Evolutionary conservation across 2,888 invertebrate genomes (phyloP), one percentile per base, ranked within the genome.

Genomic region (Papilio demoleus): DNA sequence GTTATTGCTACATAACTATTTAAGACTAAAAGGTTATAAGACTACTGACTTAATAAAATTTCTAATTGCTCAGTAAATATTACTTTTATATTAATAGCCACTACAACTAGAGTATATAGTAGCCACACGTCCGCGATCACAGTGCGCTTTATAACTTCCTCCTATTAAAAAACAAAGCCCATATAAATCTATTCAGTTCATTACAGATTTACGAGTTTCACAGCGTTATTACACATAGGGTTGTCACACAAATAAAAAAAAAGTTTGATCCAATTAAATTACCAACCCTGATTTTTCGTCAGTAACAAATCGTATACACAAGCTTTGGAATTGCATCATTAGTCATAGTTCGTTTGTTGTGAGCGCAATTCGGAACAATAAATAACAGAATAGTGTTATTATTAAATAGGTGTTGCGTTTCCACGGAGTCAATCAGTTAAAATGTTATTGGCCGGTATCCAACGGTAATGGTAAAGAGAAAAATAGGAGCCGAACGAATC

Each of bases 351-450:
- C 38, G 53, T 67, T 62, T 56, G 36, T 62, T 62, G 27, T 36
- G 56, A 47, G 4, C 34, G 42, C 38, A 12, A n/a, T 42, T 31
- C 19, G 50, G 31, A 34, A 53, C 50, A 62, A 58, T 76, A 75
- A 77, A 78, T 77, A 75, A 74, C 65, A 69, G 67, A 61, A 70
- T 59, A 65, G 74, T 72, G 31, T 56, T 56, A 79, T 79, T 78
- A 82, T 79, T 76, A 76, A 77, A 78, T 75, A 77, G 77, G 74
- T 79, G 74, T 77, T 75, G 72, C 73, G 72, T 77, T 76, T 78
- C 77, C 76, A 78, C 81, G 76, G 83, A 85, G 84, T 85, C 84
- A 82, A 87, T 87, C 84, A 85, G 82, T 79, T 79, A 76, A 78
- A 79, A 80, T 79, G 77, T 64, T 69, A 67, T 73, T 77, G 75